Evolutionary conservation across 2,888 invertebrate species (phyloP).

Genomic region (Lepidochitona cinerea): DNA sequence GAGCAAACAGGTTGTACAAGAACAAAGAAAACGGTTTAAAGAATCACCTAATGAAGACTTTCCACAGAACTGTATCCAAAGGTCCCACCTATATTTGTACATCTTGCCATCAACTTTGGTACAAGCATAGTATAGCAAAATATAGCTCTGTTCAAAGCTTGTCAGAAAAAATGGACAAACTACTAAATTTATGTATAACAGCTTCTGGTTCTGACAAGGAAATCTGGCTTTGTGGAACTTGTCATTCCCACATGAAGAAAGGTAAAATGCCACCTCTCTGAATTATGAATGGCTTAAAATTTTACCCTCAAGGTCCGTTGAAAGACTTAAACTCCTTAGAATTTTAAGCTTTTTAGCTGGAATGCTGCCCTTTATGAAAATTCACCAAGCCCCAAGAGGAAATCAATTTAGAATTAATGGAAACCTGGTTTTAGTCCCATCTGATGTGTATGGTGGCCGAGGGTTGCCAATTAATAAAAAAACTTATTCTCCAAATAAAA

Average conservation of each 20-base stretch:
- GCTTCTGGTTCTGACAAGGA: not conserved
- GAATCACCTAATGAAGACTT: not conserved
- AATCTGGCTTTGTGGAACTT: conserved; percentile 33
- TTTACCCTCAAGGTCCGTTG: not conserved
- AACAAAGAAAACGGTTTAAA: conserved; percentile 9
- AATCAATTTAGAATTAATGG: conserved; percentile 13
- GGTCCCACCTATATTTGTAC: conserved; percentile 28
- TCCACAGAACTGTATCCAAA: not conserved
- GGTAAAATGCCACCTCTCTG: conserved; percentile 25
- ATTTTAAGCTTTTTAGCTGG: conserved; percentile 8
- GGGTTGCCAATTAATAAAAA: too few relatives aligned
- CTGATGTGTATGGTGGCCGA: too few relatives aligned
- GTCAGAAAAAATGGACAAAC: not conserved
- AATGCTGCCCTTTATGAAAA: conserved; percentile 18
- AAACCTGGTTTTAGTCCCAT: too few relatives aligned
- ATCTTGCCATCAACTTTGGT: conserved; percentile 25
- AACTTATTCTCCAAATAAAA: too few relatives aligned
- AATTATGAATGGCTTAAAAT: not conserved
- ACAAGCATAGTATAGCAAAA: conserved; percentile 13
- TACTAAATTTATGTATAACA: conserved; percentile 4
- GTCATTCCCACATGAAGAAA: conserved; percentile 24
- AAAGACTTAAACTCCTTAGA: not conserved
- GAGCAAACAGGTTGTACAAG: conserved; percentile 11
- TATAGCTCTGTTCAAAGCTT: not conserved
- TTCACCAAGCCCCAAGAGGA: conserved; percentile 17